These are phyloP conservation scores for Cinara cedri DNA, from an alignment of 2,888 invertebrate species.

Conservation along the genomic window DNA sequence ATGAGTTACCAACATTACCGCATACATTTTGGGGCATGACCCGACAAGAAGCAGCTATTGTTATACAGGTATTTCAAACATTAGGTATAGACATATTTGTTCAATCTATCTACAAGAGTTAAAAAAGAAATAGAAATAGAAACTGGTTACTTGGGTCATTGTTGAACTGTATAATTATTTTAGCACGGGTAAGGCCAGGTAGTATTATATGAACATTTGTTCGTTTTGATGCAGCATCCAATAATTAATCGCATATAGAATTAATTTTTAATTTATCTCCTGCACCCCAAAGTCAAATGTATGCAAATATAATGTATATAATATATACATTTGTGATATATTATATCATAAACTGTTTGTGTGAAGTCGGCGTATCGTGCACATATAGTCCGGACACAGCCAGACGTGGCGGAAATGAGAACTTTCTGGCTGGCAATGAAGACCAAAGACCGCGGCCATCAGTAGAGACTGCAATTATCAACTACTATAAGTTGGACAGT, in stretches of 20 bases:
- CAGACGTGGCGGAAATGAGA: constrained; percentile 54
- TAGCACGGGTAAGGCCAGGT: no score
- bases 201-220: no score
- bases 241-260: constrained; percentile 15
- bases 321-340: no score
- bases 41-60: constrained; percentile 25
- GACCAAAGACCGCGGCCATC: constrained; percentile 21
- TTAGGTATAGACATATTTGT: no score
- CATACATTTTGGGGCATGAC: constrained; percentile 13
- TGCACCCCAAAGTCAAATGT: constrained; percentile 12
- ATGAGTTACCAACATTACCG: background rate
- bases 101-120: no score
- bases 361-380: constrained; percentile 53
- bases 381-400: constrained; percentile 39
- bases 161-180: no score
- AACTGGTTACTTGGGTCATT: no score
- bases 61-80: constrained; percentile 34
- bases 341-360: constrained; percentile 36
- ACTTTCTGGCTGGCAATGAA: constrained; percentile 44
- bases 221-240: no score
- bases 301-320: no score
- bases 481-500: background rate
- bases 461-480: background rate
- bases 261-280: constrained; percentile 9
- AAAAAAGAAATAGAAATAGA: no score